Base-by-base conservation (phyloP, 2,888 invertebrate species). In the Alentia gelatinosa region DNA sequence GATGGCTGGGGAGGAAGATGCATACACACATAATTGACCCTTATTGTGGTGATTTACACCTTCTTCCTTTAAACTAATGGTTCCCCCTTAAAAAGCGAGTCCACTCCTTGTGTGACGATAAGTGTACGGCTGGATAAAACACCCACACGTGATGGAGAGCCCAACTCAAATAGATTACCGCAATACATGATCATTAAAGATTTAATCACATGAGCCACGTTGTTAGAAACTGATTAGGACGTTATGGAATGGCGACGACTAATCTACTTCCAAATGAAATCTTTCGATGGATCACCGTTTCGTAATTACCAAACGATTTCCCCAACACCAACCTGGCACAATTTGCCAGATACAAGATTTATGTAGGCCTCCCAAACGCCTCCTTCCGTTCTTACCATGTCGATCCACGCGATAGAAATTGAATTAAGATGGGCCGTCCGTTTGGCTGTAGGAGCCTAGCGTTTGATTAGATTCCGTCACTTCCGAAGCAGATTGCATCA, bases 161-260 rank as follows among this genome's bases (percentile, higher is more conserved):
- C 74, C 74, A 12, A 12, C 35, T 37, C 37, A 79, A 37, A 39
- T 79, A 79, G 79, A 39, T 79, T 79, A 39, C 79, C 35, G 79
- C 79, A 79, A 79, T 79, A 39, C 79, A 39, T 79, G 79, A 79
- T 39, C 35, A 79, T 79, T 79, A 79, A 79, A 79, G 79, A 79
- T 79, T 79, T 79, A 79, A 79, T 79, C 79, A 79, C 37, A 79
- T 39, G 39, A 35, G 7, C 37, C 37, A 4, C 79, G 79, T 19
- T 39, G 79, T 79, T 79, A 39, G 79, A 39, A 79, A 35, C 37
- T 79, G 79, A 79, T 79, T 79, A 39, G 35, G 79, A 79, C 79
- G 35, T 79, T 79, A 79, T 79, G 79, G 79, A 79, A 79, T 35
- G 37, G 39, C 79, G 23, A n/a, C 39, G 35, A 35, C 79, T 39